phyloP scores from a whole-genome alignment of 2,113 vertebrate genomes.

The Corydoras sp. region DNA sequence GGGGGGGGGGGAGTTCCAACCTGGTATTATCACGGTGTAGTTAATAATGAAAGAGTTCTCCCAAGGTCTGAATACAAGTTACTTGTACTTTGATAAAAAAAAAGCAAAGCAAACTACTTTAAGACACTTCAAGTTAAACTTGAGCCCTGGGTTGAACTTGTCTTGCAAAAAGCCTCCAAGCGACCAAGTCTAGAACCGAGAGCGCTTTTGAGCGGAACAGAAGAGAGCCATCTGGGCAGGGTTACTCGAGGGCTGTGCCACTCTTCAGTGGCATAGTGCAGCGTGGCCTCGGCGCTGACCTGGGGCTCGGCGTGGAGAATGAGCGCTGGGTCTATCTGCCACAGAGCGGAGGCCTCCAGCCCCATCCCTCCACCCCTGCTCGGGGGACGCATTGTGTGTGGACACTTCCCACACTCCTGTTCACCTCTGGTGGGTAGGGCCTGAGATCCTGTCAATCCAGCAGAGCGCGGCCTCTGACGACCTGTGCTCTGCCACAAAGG shows the following conservation, averaged over 20 bases:
- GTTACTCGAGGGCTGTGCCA: slow-evolving; percentile 26
- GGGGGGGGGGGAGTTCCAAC: too few relatives aligned
- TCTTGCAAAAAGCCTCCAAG: slow-evolving; percentile 12
- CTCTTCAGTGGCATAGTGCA: slow-evolving; percentile 24
- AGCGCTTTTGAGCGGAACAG: slow-evolving; percentile 12
- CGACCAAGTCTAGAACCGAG: not conserved
- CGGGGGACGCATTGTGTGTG: slow-evolving; percentile 32
- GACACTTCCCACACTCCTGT: slow-evolving; percentile 46
- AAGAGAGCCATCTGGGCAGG: slow-evolving; percentile 33
- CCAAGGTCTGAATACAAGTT: too few relatives aligned
- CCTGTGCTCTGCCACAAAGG: slow-evolving; percentile 29
- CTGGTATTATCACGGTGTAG: too few relatives aligned
- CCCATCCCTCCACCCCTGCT: slow-evolving; percentile 12
- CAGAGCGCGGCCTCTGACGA: slow-evolving; percentile 26
- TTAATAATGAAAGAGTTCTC: too few relatives aligned
- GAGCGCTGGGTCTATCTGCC: slow-evolving; percentile 38
- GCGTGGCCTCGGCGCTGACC: slow-evolving; percentile 38
- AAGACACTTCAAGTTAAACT: slow-evolving; percentile 14
- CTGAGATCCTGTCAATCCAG: slow-evolving; percentile 39
- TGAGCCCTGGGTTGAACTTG: slow-evolving; percentile 25
- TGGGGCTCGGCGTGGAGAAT: slow-evolving; percentile 28
- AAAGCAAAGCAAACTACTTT: too few relatives aligned
- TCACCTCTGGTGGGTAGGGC: slow-evolving; percentile 42
- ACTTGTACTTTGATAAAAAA: too few relatives aligned
- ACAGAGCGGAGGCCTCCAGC: slow-evolving; percentile 29